Base-by-base conservation (phyloP, 2,888 invertebrate genomes). In the Apodemia mormo region DNA sequence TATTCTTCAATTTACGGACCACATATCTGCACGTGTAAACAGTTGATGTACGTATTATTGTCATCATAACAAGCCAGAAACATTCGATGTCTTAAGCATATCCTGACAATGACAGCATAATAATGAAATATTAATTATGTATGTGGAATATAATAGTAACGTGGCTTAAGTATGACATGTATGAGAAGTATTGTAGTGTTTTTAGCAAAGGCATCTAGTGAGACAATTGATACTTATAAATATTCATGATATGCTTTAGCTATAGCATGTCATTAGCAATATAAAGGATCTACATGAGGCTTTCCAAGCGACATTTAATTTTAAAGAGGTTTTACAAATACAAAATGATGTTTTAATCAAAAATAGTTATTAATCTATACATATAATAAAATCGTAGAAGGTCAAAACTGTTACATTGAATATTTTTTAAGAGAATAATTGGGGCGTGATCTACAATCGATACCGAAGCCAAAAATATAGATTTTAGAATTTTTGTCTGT, bases 231-330 rank as follows among this genome's bases (percentile, higher is more conserved):
- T 88, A 84, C 82, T 76, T 76, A 77, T 90, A 87, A 90, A 89
- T 92, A 92, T 92, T 92, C 90, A 92, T 92, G 89, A 91, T 87
- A 74, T 79, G 79, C 80, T 29, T 58, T 30, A 29, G 8, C 29
- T 79, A 80, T 82, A 82, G 82, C 82, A 81, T 84, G 77, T 82
- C 81, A 90, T 92, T 92, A 87, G 79, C 89, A 89, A 89, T 86
- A 92, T 89, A 92, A 92, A 88, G 80, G 81, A 71, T 49, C 22
- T 33, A 45, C n/a, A 10, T 61, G 10, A 71, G 69, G 75, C 77
- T 80, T 81, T 78, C n/a, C n/a, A 52, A 14, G 52, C 8, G n/a
- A 22, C n/a, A 7, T 52, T 22, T n/a, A 49, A 52, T 52, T 22
- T 52, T 52, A 2, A 4, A 52, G 5, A 5, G 7, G 52, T n/a